Evolutionary conservation across 2,888 invertebrate species (phyloP), one percentile per base, ranked within the genome.

Genomic region (Oithona nana): DNA sequence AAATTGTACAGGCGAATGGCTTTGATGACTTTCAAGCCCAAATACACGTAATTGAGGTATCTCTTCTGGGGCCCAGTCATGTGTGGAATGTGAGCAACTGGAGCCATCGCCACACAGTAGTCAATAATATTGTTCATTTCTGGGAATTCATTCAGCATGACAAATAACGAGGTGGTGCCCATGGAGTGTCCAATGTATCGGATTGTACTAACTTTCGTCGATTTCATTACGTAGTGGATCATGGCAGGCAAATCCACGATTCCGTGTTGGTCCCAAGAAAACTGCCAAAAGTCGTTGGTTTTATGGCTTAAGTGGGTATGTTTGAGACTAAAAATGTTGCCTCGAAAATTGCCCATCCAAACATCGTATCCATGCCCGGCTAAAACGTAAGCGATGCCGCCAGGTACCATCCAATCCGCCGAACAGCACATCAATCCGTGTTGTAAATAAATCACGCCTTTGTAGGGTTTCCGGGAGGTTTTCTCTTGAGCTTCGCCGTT

Each of bases 151-250:
- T 54, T 31, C 58, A 63, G 28, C 65, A 65, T 62, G 39, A 48
- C 62, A 20, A 63, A 57, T 16, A 65, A 65, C 11, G 63, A 52
- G 2, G 87, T 83, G 0, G 86, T 85, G 1, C 92, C 93, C 83
- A 93, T 90, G 0, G 89, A 92, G 73, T 93, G 90, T 0, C 93
- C 93, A 50, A 90, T 76, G 71, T 90, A 94, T 67, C 81, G 79
- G 0, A 90, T 68, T 59, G 80, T 74, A 0, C 76, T 66, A 28
- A 77, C 75, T 0, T 78, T 77, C 0, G 86, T 83, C 1, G 66
- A 68, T 2, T 75, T 71, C 55, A 81, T 71, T n/a, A 82, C 76
- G 69, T 85, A 82, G 71, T 89, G 83, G 64, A 94, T 80, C 67
- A 80, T 82, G 0, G 90, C 86, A 13, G 94, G 90, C 61, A 94